Evolutionary conservation across 2,888 invertebrate species (phyloP).

Genomic region (Cinara cedri): DNA sequence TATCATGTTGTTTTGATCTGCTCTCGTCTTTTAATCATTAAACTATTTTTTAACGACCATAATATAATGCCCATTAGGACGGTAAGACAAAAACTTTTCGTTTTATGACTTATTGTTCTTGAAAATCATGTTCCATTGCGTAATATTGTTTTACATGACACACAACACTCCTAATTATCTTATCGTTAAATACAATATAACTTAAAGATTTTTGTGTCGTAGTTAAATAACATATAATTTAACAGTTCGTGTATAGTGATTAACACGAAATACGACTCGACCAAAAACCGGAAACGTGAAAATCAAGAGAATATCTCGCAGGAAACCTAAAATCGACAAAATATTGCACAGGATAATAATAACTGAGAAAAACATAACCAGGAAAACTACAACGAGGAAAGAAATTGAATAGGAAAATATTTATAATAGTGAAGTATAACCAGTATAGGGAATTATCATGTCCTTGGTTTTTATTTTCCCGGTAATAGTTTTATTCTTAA

Average conservation of each 20-base stretch:
- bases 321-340: too few relatives aligned
- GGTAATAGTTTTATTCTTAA: too few relatives aligned
- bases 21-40: background rate
- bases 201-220: background rate
- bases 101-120: conserved; percentile 39
- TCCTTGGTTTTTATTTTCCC: too few relatives aligned
- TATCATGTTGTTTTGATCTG: background rate
- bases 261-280: background rate
- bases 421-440: too few relatives aligned
- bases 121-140: background rate
- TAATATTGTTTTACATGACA: background rate
- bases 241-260: background rate
- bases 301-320: too few relatives aligned
- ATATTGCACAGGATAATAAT: too few relatives aligned
- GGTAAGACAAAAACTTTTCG: conserved; percentile 21
- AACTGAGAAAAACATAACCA: too few relatives aligned
- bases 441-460: too few relatives aligned
- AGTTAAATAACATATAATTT: background rate
- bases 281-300: too few relatives aligned
- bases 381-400: too few relatives aligned
- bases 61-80: background rate
- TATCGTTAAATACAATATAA: too few relatives aligned
- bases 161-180: background rate
- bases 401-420: too few relatives aligned
- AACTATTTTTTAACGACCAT: conserved; percentile 35